A percentile compares a stretch with the other conserved stretches of the same genome.
These are phyloP conservation scores for Marasmarcha lunaedactyla DNA, from an alignment of 2,888 invertebrate species.

Conservation along the genomic window DNA sequence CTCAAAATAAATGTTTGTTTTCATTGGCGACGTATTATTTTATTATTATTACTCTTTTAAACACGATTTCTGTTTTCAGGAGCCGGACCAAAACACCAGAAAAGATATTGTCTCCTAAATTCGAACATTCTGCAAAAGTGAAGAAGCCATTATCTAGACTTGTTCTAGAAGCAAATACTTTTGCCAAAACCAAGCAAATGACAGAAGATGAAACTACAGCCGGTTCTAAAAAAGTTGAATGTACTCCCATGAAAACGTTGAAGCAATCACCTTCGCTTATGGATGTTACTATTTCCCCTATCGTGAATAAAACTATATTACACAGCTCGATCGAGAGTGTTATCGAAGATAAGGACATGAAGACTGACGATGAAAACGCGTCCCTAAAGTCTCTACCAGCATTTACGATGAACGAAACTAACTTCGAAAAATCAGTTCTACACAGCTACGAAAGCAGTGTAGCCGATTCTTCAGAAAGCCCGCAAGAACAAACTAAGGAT, in stretches of 20 bases:
- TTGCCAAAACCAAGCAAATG: slow-evolving; percentile 42
- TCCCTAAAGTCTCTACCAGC: slow-evolving; percentile 30
- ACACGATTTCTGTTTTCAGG: slow-evolving; percentile 19
- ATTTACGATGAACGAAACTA: slow-evolving; percentile 36
- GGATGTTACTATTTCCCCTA: slow-evolving; percentile 55
- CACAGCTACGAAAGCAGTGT: slow-evolving; percentile 42
- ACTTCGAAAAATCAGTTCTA: slow-evolving; percentile 40
- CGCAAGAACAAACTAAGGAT: slow-evolving; percentile 21
- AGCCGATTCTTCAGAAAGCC: slow-evolving; percentile 26
- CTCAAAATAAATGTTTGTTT: no score
- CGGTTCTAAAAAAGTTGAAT: slow-evolving; percentile 27
- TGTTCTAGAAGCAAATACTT: slow-evolving; percentile 54
- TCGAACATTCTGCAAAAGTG: slow-evolving; percentile 30
- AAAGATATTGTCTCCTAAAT: slow-evolving; percentile 43
- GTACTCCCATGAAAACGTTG: slow-evolving; percentile 46
- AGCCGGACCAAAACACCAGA: slow-evolving; percentile 58
- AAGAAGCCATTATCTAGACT: slow-evolving; percentile 51
- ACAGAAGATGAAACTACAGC: slow-evolving; percentile 26
- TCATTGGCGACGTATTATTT: no score
- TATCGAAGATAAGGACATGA: slow-evolving; percentile 25
- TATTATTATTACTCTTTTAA: no score
- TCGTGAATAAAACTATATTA: slow-evolving; percentile 48
- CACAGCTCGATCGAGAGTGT: slow-evolving; percentile 40
- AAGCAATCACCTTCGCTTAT: slow-evolving; percentile 35
- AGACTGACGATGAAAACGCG: slow-evolving; percentile 22